phyloP scores from a whole-genome alignment of 2,113 vertebrate species.

The Ictidomys tridecemlineatus region DNA sequence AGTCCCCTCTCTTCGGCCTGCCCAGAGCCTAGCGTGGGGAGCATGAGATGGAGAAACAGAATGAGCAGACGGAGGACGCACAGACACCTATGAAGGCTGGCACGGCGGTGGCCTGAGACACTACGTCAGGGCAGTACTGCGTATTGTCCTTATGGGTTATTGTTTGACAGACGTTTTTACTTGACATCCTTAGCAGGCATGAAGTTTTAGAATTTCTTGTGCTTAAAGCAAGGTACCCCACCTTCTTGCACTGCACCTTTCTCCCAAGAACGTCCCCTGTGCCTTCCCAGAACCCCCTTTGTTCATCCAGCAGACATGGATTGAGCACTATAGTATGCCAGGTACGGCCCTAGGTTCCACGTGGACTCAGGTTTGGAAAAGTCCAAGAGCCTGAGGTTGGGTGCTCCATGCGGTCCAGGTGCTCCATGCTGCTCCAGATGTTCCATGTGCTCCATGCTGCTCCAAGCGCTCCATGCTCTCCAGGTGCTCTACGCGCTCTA shows the following conservation, averaged over 20 bases:
- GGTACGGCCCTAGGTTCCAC: background rate
- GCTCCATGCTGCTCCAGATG: too few species aligned
- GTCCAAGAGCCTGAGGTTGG: background rate
- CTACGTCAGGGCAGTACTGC: background rate
- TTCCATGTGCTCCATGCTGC: background rate
- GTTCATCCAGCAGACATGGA: background rate
- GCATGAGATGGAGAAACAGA: background rate
- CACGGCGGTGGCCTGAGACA: too few species aligned
- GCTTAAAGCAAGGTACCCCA: background rate
- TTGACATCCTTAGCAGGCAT: background rate
- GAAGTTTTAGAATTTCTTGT: background rate
- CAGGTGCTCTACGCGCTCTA: background rate
- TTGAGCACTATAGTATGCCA: background rate
- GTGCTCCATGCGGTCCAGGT: background rate
- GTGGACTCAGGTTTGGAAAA: background rate
- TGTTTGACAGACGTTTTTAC: background rate
- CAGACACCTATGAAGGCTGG: background rate
- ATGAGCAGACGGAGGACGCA: background rate
- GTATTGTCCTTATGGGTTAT: background rate
- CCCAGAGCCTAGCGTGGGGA: conserved; percentile 31
- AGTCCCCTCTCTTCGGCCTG: background rate
- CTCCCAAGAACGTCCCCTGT: background rate
- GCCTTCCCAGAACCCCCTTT: background rate
- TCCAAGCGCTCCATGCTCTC: too few species aligned
- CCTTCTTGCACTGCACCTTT: background rate